Evolutionary conservation across 1,140 invertebrate species (phyloP).

Genomic region (Drosophila aff.): DNA sequence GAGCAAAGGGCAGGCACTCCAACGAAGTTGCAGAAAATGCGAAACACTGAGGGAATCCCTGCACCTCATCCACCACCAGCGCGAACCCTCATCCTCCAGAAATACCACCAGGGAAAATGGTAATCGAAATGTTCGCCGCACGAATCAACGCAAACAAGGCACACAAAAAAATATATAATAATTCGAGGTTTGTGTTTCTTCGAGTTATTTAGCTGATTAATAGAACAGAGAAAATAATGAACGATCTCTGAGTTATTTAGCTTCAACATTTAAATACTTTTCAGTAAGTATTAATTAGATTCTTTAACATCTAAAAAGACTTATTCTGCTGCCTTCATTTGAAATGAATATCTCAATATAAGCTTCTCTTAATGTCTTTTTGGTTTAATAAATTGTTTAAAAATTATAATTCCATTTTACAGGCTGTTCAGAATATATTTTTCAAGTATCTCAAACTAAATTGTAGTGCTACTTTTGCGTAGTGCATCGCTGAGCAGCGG

Average conservation of each 20-base stretch:
- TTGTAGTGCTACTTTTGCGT: background rate
- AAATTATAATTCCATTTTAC: too few species aligned
- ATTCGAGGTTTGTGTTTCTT: background rate
- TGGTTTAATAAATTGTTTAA: background rate
- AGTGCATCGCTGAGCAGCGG: slow-evolving; percentile 31
- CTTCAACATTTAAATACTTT: background rate
- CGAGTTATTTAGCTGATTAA: background rate
- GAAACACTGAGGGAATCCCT: slow-evolving; percentile 58
- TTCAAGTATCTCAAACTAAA: too few species aligned
- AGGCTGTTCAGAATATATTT: background rate
- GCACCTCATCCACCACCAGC: slow-evolving; percentile 1
- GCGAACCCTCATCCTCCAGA: slow-evolving; percentile 2
- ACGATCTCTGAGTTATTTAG: background rate
- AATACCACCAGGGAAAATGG: slow-evolving; percentile 57
- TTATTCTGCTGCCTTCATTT: too few species aligned
- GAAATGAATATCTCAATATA: too few species aligned
- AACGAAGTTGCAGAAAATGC: slow-evolving; percentile 72
- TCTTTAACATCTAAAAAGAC: too few species aligned
- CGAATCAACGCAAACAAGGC: slow-evolving; percentile 62
- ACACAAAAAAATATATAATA: slow-evolving; percentile 10
- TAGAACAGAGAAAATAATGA: background rate
- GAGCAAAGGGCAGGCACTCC: slow-evolving; percentile 40
- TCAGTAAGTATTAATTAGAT: background rate
- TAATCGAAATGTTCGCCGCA: slow-evolving; percentile 77
- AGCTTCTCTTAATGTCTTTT: too few species aligned